Base-by-base conservation (phyloP, 2,113 vertebrate genomes). In the Amphiprion ocellaris region DNA sequence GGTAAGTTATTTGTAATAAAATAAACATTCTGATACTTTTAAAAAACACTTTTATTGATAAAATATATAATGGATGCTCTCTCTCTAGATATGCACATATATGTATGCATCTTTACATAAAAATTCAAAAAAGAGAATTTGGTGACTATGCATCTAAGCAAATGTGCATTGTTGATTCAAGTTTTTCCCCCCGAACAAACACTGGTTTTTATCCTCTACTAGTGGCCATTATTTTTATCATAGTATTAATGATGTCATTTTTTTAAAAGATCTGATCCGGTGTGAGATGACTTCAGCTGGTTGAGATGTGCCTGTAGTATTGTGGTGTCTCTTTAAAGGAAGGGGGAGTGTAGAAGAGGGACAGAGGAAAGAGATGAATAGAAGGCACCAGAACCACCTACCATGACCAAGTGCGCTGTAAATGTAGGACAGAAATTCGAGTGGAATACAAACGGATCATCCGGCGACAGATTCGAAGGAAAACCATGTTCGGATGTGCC, bases 331-430 rank as follows among this genome's bases (percentile, higher is more conserved):
- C 93, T 94, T 94, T 94, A 94, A 94, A 92, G 90, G 85, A 92
- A 93, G 90, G 91, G 92, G 93, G 93, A 92, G 92, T 92, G 92
- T 91, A 79, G 82, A 79, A 85, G 81, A 86, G 81, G 88, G 81
- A 90, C 88, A 77, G 90, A 93, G 87, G 81, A 83, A 84, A 88
- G 91, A 89, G 91, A 93, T 93, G 91, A 94, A 92, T 93, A 90
- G 92, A 92, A 94, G 88, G 90, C 88, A 94, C 90, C 89, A 94
- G 92, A 94, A 93, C 83, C 93, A 88, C 89, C 91, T 89, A 92
- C 91, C 89, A 91, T 91, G 91, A 89, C 87, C 91, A 87, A 92
- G 89, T 93, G 83, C 90, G 92, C 87, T 74, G 79, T 85, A 86
- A 91, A 92, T 94, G 90, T 93, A 91, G 90, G 91, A 91, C 91